Percentiles rank a stretch among this genome's conserved stretches.
phyloP scores from a whole-genome alignment of 2,113 vertebrate species.

The Pomatorhinus ruficollis region DNA sequence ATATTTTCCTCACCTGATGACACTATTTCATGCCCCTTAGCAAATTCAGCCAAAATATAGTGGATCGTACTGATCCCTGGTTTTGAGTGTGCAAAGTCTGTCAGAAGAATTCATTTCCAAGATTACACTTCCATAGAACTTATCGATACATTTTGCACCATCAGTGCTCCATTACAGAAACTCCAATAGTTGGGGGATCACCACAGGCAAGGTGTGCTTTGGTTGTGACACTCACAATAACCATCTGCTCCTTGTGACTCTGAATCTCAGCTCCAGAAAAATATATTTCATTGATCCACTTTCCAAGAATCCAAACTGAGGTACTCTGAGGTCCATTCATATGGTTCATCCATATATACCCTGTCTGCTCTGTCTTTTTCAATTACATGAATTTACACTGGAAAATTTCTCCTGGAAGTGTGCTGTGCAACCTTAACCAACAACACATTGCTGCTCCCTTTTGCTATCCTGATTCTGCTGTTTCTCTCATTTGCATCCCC shows the following conservation, averaged over 20 bases:
- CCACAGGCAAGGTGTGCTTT: not conserved
- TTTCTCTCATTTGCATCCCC: not conserved
- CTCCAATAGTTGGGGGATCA: not conserved
- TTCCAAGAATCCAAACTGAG: not conserved
- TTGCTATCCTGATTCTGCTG: not conserved
- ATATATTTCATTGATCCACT: not conserved
- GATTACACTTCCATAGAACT: not conserved
- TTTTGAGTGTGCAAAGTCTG: not conserved
- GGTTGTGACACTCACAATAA: not conserved
- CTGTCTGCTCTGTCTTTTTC: not conserved
- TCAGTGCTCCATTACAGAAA: not conserved
- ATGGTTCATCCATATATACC: not conserved
- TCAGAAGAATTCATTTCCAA: not conserved
- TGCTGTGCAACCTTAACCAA: not conserved
- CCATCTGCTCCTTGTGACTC: not conserved
- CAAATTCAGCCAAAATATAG: not conserved
- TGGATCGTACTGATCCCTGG: not conserved
- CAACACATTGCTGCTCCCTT: not conserved
- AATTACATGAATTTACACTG: not conserved
- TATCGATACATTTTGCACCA: not conserved
- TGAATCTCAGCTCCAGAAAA: not conserved
- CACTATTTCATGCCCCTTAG: not conserved
- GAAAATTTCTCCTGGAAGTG: not conserved
- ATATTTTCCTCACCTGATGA: not conserved
- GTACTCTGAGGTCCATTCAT: not conserved